Conservation (phyloP, 2,797 vertebrate species). For the Ptychobarbus kaznakovi region DNA sequence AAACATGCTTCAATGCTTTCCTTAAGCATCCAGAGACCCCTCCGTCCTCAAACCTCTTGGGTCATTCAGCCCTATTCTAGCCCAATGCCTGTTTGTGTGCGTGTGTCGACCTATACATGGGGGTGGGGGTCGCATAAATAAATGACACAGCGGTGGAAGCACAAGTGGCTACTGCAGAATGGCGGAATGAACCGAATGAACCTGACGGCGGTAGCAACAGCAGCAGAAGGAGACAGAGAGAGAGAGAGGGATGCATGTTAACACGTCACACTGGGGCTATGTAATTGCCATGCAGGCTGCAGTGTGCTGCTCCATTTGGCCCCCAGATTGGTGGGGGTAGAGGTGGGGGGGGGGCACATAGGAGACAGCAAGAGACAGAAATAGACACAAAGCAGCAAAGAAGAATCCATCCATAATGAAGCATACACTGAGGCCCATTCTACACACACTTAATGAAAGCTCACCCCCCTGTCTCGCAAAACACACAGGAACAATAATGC, state of each 20-base stretch:
- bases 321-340: conserved; percentile 54
- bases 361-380: not conserved
- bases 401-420: conserved; percentile 67
- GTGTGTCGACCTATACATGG: not conserved
- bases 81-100: not conserved
- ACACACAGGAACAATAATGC: conserved; percentile 62
- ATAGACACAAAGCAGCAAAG: conserved; percentile 66
- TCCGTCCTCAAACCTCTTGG: conserved; percentile 17
- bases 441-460: conserved; percentile 57
- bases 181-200: conserved; percentile 70
- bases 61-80: conserved; percentile 5
- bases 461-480: not conserved
- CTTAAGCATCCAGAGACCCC: conserved; percentile 9
- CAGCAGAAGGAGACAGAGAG: conserved; percentile 19
- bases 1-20: conserved; percentile 20
- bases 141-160: conserved; percentile 51
- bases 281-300: conserved; percentile 76
- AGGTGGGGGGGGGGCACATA: conserved; percentile 20
- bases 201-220: conserved; percentile 65
- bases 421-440: conserved; percentile 60
- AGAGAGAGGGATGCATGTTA: conserved; percentile 51
- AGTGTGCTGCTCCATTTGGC: conserved; percentile 70
- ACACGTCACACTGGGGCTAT: conserved; percentile 67
- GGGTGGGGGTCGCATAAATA: conserved; percentile 44
- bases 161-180: conserved; percentile 64